Conservation (phyloP, 2,888 invertebrate species). For the Diarsia mendica region DNA sequence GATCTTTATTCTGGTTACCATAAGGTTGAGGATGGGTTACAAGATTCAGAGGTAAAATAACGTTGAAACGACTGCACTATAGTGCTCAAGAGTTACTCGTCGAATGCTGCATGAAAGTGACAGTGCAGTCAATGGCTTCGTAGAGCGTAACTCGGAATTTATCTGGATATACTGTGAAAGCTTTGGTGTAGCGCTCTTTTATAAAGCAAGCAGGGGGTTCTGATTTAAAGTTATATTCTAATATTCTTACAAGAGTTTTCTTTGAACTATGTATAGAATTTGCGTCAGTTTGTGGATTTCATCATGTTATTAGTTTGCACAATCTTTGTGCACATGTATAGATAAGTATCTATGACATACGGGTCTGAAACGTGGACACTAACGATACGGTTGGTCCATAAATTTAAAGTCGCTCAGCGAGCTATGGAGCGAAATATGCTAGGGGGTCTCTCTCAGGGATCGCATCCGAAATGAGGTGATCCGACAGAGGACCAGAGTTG, state of each 20-base stretch:
- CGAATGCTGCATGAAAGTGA: slow-evolving; percentile 59
- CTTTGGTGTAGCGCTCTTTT: slow-evolving; percentile 22
- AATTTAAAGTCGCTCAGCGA: too few relatives aligned
- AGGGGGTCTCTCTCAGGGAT: too few relatives aligned
- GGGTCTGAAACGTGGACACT: too few relatives aligned
- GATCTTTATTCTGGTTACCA: not conserved
- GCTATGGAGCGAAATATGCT: too few relatives aligned
- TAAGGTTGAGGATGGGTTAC: slow-evolving; percentile 2
- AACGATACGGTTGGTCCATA: too few relatives aligned
- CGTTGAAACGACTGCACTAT: not conserved
- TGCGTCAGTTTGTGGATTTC: slow-evolving; percentile 5
- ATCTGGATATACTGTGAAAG: slow-evolving; percentile 35
- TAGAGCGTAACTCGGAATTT: slow-evolving; percentile 30
- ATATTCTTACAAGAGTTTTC: slow-evolving; percentile 4
- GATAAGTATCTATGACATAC: too few relatives aligned
- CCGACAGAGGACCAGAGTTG: too few relatives aligned
- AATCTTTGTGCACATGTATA: not conserved
- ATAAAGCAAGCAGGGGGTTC: slow-evolving; percentile 9
- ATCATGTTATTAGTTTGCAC: slow-evolving; percentile 1
- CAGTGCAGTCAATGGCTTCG: slow-evolving; percentile 41
- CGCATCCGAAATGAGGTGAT: too few relatives aligned
- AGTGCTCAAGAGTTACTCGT: slow-evolving; percentile 19
- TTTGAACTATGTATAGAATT: not conserved
- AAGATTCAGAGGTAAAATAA: not conserved
- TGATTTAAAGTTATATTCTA: not conserved